Conservation (phyloP, 1,140 invertebrate species). For the Leptinotarsa texana region DNA sequence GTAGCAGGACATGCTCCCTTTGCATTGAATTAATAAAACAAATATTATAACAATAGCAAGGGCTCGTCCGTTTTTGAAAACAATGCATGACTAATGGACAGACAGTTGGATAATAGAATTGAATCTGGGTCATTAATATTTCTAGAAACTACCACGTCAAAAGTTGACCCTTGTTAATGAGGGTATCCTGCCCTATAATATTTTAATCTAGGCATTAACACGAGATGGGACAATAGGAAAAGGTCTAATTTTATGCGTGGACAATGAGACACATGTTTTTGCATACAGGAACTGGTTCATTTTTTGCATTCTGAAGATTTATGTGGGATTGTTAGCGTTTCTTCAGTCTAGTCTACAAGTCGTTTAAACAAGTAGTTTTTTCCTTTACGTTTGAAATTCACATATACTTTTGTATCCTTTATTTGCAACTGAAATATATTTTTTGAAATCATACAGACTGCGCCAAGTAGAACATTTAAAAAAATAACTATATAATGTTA, state of each 20-base stretch:
- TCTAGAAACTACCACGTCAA: constrained; percentile 35
- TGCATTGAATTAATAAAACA: constrained; percentile 27
- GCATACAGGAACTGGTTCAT: constrained; percentile 9
- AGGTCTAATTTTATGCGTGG: constrained; percentile 24
- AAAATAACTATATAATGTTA: neutral
- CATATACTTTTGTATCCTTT: neutral
- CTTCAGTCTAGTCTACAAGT: neutral
- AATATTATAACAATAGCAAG: constrained; percentile 23
- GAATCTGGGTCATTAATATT: constrained; percentile 37
- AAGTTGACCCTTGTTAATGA: constrained; percentile 39
- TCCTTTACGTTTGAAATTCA: no score
- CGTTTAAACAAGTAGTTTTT: neutral
- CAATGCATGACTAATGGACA: constrained; percentile 43
- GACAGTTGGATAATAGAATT: constrained; percentile 32
- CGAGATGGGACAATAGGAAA: constrained; percentile 22
- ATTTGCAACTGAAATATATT: neutral
- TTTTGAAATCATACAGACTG: no score
- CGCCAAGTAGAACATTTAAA: neutral
- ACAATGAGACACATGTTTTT: constrained; percentile 25
- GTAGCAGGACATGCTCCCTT: neutral
- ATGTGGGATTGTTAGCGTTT: neutral
- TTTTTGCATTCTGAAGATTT: constrained; percentile 15
- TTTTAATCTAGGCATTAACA: constrained; percentile 27
- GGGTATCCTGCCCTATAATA: constrained; percentile 29
- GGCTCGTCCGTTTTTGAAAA: constrained; percentile 27